Base-by-base conservation (phyloP, 1,140 invertebrate genomes). In the Brachionus koreanus region DNA sequence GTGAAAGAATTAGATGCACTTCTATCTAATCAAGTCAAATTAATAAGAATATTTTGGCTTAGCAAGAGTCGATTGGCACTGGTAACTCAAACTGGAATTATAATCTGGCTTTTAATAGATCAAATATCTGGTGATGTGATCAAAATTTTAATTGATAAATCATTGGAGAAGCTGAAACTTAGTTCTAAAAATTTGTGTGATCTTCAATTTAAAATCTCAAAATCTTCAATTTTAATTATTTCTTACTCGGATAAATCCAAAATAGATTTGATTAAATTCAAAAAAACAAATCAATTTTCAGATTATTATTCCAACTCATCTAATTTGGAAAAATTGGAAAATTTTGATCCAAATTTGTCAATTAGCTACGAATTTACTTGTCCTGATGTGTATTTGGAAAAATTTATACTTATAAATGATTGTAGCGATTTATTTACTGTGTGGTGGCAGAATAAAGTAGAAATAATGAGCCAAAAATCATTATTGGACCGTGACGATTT, bases 231-330 rank as follows among this genome's bases (percentile, higher is more conserved):
- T 46, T 13, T 74, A 29, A 12, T 74, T 46, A 25, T 74, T 13
- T 46, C 69, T 25, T 74, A 74, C n/a, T 74, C 69, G 10, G 42
- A 74, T 33, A 74, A 74, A 46, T 74, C 69, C 5, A 74, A 49
- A 74, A 25, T 74, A 25, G 69, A 74, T 74, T 25, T 74, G 6
- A 74, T 74, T 46, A 46, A 46, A 25, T 74, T 74, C 43, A 74
- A 74, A 12, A 74, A 74, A 12, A 46, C 42, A 13, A 46, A 7
- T 12, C 42, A 23, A 46, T 74, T 74, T 29, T 46, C 19, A 5
- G 69, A 74, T 13, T 46, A n/a, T 74, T 46, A 13, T 74, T 9
- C 19, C 7, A 74, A 74, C 19, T 74, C 19, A 39, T 43, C 69
- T 16, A 43, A 23, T 13, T 74, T 74, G 39, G 69, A 74, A 46